These are phyloP conservation scores for Ditylenchus dipsaci DNA, from an alignment of 1,140 invertebrate genomes.

Conservation along the genomic window DNA sequence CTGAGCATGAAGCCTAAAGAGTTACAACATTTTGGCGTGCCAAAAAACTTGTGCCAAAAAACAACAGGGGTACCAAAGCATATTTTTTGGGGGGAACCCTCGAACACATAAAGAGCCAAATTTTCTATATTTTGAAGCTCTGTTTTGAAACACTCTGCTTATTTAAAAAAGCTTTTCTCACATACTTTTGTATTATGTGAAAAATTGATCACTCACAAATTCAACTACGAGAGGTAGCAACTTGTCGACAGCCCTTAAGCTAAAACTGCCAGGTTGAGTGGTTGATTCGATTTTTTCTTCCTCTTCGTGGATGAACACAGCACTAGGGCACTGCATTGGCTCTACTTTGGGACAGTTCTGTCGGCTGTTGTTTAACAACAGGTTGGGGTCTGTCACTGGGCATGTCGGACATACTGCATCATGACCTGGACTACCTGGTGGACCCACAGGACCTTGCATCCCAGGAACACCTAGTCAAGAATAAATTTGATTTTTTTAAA, in stretches of 20 bases:
- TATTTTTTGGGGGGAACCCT: too few species aligned
- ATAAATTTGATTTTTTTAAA: neutral
- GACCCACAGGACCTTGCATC: conserved; percentile 41
- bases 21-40: too few species aligned
- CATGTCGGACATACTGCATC: conserved; percentile 49
- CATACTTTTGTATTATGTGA: too few species aligned
- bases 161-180: too few species aligned
- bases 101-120: too few species aligned
- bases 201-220: conserved; percentile 29
- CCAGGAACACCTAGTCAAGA: conserved; percentile 21
- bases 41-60: too few species aligned
- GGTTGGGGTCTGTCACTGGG: conserved; percentile 40
- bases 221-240: conserved; percentile 45
- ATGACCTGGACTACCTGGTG: conserved; percentile 39
- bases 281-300: neutral
- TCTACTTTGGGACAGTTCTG: conserved; percentile 17
- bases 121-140: too few species aligned
- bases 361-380: conserved; percentile 7
- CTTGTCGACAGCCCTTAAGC: conserved; percentile 33
- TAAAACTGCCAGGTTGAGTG: neutral
- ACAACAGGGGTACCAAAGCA: too few species aligned
- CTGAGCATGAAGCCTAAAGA: too few species aligned
- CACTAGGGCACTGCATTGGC: conserved; percentile 32
- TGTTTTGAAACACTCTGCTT: too few species aligned
- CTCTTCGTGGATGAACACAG: conserved; percentile 11